These are phyloP conservation scores for Noctua comes DNA, from an alignment of 2,888 invertebrate genomes.

Conservation along the genomic window DNA sequence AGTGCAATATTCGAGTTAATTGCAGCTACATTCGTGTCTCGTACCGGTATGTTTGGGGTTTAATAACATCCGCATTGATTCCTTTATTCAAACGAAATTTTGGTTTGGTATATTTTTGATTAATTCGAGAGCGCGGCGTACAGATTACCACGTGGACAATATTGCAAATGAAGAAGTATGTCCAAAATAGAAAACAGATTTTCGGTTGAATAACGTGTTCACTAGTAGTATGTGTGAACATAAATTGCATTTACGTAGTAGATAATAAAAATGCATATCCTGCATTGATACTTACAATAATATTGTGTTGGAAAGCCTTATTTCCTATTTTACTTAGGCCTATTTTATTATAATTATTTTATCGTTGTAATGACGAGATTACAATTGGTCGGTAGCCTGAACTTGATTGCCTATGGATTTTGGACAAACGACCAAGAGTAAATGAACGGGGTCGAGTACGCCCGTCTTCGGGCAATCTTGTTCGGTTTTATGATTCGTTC, in stretches of 20 bases:
- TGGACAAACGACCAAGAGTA: too few species aligned
- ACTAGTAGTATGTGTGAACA: neutral
- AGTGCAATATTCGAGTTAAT: constrained; percentile 42
- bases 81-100: constrained; percentile 15
- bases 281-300: neutral
- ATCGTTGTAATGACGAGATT: neutral
- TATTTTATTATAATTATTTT: neutral
- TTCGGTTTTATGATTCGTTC: too few species aligned
- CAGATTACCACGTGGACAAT: neutral
- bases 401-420: neutral
- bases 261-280: neutral
- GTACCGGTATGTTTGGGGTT: constrained; percentile 20
- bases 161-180: constrained; percentile 9
- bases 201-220: neutral
- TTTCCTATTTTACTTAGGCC: neutral
- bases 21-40: constrained; percentile 16
- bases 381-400: neutral
- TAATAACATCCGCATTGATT: constrained; percentile 40
- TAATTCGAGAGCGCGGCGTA: constrained; percentile 4
- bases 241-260: neutral
- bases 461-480: neutral
- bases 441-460: too few species aligned
- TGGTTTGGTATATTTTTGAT: constrained; percentile 29
- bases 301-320: neutral
- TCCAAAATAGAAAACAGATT: neutral